A percentile compares a stretch with the other conserved stretches of the same genome.
Conservation (phyloP, 2,797 vertebrate species). For the Sebastiscus tertius region DNA sequence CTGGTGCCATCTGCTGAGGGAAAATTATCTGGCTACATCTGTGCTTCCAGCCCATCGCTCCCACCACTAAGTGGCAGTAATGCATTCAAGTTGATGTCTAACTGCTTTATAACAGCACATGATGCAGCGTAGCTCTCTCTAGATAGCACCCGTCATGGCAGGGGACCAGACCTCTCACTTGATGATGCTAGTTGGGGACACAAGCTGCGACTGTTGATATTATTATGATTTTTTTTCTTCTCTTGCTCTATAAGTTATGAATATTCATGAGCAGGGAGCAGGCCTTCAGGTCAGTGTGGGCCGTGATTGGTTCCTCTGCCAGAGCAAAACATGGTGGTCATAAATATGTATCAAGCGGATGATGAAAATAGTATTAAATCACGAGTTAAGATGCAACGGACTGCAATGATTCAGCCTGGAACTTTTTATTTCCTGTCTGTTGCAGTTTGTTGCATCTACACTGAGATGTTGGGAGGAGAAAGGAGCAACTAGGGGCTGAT, state of each 20-base stretch:
- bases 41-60: slow-evolving; percentile 49
- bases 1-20: slow-evolving; percentile 53
- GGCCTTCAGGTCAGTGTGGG: slow-evolving; percentile 62
- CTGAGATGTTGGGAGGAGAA: background rate
- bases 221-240: slow-evolving; percentile 16
- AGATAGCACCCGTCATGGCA: slow-evolving; percentile 54
- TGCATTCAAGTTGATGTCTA: slow-evolving; percentile 58
- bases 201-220: slow-evolving; percentile 34
- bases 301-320: slow-evolving; percentile 47
- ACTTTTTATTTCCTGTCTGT: slow-evolving; percentile 18
- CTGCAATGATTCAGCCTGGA: slow-evolving; percentile 37
- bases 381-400: slow-evolving; percentile 40
- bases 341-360: slow-evolving; percentile 65
- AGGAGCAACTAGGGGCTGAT: background rate
- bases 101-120: slow-evolving; percentile 60
- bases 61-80: slow-evolving; percentile 68
- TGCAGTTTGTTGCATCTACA: slow-evolving; percentile 21
- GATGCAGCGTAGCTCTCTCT: slow-evolving; percentile 39
- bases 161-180: slow-evolving; percentile 43
- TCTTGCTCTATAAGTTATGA: slow-evolving; percentile 35
- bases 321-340: slow-evolving; percentile 57
- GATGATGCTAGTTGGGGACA: slow-evolving; percentile 42
- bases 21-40: slow-evolving; percentile 49
- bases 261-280: slow-evolving; percentile 56
- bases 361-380: slow-evolving; percentile 56